Evolutionary conservation across 1,140 invertebrate species (phyloP), one percentile per base, ranked within the genome.

Genomic region (Mylabris phalerata): DNA sequence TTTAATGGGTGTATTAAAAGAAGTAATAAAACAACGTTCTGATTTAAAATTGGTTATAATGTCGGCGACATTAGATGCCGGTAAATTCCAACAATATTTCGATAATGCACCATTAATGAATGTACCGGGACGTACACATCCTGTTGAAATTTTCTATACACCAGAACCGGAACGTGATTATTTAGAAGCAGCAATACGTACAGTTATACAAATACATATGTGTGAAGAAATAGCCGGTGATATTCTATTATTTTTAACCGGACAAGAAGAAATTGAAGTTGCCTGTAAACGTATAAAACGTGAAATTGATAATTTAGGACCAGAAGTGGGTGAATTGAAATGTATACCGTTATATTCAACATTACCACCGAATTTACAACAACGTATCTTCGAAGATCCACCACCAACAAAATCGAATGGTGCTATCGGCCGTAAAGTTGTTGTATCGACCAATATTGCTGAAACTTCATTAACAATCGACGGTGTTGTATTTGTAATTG

Each of bases 401-500:
- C 95, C 95, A 0, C 90, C 94, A 4, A 93, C 87, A 51, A 92
- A 93, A 74, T 71, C 92, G 0, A 98, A 95, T 72, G 97, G 96
- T 7, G 93, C 92, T 0, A 92, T 99, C 54, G 95, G 97, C 0
- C 79, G 95, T 13, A 98, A 98, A 78, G 86, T 96, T 19, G 96
- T 99, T 0, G 93, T 99, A 0, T 98, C 96, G 0, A 99, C 98
- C 0, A 99, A 99, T 73, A 99, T 99, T 66, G 98, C 98, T 0
- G 98, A 99, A 80, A 99, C 98, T 0, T 99, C 96, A 0, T 78
- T 99, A 3, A 99, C 98, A 1, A 99, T 99, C 69, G 98, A 99
- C 72, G 98, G 98, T 57, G 95, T 99, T n/a, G 97, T 99, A 4
- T 99, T 98, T 79, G 98, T 99, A 1, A 99, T 99, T 71, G 98